Evolutionary conservation across 2,888 invertebrate species (phyloP).

Genomic region (Podotricha telesiphe): DNA sequence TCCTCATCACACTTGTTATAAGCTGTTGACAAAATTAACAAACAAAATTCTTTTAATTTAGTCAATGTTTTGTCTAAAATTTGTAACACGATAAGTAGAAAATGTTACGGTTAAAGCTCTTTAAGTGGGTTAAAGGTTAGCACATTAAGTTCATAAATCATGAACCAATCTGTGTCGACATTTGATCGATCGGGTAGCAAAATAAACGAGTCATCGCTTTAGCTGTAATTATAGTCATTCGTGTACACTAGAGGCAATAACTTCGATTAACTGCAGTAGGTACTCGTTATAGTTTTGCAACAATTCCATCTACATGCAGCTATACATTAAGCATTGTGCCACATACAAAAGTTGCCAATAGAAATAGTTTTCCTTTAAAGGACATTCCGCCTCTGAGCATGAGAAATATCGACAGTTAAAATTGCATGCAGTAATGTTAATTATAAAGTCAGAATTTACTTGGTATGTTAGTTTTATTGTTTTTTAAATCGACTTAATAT

Average conservation of each 20-base stretch:
- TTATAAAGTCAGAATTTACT: conserved; percentile 1
- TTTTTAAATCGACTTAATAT: no score
- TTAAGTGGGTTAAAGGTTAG: conserved; percentile 49
- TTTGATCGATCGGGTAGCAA: conserved; percentile 67
- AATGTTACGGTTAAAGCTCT: conserved; percentile 37
- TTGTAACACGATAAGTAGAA: conserved; percentile 31
- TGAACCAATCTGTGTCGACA: conserved; percentile 57
- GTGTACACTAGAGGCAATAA: conserved; percentile 56
- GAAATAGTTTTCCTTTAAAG: conserved; percentile 71
- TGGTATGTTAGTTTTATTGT: no score
- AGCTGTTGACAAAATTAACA: neutral
- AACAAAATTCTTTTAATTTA: neutral
- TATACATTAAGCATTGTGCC: conserved; percentile 78
- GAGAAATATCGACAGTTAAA: conserved; percentile 20
- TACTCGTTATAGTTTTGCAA: conserved; percentile 69
- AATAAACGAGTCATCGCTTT: conserved; percentile 59
- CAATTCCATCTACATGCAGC: conserved; percentile 49
- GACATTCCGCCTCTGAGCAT: conserved; percentile 55
- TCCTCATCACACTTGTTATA: neutral
- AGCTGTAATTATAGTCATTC: conserved; percentile 55
- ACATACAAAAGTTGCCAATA: conserved; percentile 74
- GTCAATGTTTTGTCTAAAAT: conserved; percentile 5
- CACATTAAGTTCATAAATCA: conserved; percentile 61
- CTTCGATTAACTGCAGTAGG: conserved; percentile 68
- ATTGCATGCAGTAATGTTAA: conserved; percentile 48